These are phyloP conservation scores for Mus pahari DNA, from an alignment of 2,113 vertebrate species.

Conservation along the genomic window DNA sequence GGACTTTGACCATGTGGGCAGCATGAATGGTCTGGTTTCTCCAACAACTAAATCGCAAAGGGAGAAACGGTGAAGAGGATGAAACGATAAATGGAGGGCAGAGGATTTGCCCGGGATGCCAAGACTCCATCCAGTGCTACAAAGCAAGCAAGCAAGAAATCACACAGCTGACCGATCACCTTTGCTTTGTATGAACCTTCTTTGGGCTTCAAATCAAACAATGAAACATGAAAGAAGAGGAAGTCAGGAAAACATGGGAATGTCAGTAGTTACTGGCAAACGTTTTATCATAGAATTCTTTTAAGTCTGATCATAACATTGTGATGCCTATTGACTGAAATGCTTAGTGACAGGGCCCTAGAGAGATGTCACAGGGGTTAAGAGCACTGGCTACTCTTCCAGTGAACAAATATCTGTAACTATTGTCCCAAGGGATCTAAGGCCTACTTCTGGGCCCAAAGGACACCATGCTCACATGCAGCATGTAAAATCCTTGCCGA, in stretches of 20 bases:
- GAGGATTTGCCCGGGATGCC: background rate
- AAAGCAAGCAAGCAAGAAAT: background rate
- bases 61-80: background rate
- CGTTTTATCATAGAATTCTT: background rate
- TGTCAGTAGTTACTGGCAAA: background rate
- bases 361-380: background rate
- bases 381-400: background rate
- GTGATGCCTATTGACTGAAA: background rate
- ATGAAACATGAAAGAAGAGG: background rate
- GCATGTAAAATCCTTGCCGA: background rate
- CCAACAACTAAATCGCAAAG: background rate
- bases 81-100: background rate
- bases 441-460: background rate
- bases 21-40: background rate
- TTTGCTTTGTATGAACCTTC: background rate
- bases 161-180: background rate
- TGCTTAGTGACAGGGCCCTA: background rate
- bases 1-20: background rate
- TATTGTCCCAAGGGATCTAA: background rate
- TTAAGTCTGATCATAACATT: background rate
- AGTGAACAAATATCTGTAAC: background rate
- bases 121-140: background rate
- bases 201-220: background rate
- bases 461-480: background rate
- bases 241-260: background rate